These are phyloP conservation scores for Varroa destructor DNA, from an alignment of 1,140 invertebrate genomes.

Conservation along the genomic window DNA sequence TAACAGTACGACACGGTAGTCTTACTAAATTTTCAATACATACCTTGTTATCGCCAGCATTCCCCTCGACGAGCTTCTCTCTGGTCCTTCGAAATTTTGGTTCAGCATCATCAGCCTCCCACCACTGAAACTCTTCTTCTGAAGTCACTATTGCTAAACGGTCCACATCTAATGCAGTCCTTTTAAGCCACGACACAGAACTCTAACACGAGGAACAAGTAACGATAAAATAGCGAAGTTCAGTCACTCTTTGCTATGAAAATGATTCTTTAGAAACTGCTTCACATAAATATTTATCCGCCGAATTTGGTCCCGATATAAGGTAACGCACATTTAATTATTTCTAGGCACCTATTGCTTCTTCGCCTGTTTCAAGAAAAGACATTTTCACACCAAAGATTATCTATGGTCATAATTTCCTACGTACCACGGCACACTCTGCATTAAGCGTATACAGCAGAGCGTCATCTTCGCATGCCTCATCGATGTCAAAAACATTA, in stretches of 20 bases:
- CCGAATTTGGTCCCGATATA: too few relatives aligned
- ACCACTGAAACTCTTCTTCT: slow-evolving; percentile 20
- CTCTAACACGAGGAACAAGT: background rate
- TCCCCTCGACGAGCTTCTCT: background rate
- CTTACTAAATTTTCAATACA: too few relatives aligned
- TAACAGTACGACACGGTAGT: too few relatives aligned
- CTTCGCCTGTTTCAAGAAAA: too few relatives aligned
- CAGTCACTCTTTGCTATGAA: background rate
- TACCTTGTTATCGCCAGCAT: too few relatives aligned
- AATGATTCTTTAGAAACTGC: background rate
- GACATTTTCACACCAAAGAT: too few relatives aligned
- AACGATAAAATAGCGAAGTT: background rate
- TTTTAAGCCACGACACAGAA: background rate
- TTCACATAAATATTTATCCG: too few relatives aligned
- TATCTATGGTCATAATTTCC: too few relatives aligned
- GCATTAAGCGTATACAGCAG: slow-evolving; percentile 64
- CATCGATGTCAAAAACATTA: slow-evolving; percentile 64
- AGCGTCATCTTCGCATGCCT: slow-evolving; percentile 64
- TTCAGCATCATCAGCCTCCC: slow-evolving; percentile 18
- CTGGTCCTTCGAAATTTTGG: background rate
- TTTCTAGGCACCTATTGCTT: too few relatives aligned
- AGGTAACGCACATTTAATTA: too few relatives aligned
- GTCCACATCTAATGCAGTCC: background rate
- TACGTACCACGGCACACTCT: slow-evolving; percentile 58
- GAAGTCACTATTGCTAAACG: background rate